Percentiles rank a stretch among this genome's conserved stretches.
phyloP scores from a whole-genome alignment of 2,797 vertebrate genomes.

The Novumbra hubbsi region DNA sequence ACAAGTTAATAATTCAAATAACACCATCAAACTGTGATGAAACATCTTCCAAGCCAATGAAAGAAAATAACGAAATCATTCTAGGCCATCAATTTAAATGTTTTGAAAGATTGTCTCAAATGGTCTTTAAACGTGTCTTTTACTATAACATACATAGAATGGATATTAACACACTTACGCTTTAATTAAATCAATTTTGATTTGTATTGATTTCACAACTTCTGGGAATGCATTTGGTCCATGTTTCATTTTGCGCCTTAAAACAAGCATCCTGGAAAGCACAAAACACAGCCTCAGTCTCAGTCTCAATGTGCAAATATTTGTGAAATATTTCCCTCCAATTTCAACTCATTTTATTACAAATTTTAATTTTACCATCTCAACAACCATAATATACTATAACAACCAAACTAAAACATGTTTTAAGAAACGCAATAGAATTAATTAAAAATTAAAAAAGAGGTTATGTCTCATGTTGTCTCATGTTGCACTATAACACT shows the following conservation, averaged over 20 bases:
- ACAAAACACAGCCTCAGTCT: neutral
- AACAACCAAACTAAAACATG: no score
- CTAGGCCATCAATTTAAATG: no score
- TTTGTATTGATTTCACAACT: neutral
- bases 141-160: neutral
- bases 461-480: no score
- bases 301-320: neutral
- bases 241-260: neutral
- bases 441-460: no score
- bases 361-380: no score
- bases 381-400: no score
- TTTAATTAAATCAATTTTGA: slow-evolving; percentile 1
- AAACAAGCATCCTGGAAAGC: neutral
- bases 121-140: neutral
- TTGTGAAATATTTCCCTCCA: neutral
- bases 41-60: neutral
- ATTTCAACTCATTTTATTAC: no score
- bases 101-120: neutral
- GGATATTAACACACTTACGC: neutral
- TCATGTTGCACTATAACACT: no score
- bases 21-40: neutral
- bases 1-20: neutral
- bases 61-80: neutral
- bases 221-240: neutral
- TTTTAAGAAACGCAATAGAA: no score